phyloP scores from a whole-genome alignment of 2,113 vertebrate species.

The Pelmatolapia mariae region DNA sequence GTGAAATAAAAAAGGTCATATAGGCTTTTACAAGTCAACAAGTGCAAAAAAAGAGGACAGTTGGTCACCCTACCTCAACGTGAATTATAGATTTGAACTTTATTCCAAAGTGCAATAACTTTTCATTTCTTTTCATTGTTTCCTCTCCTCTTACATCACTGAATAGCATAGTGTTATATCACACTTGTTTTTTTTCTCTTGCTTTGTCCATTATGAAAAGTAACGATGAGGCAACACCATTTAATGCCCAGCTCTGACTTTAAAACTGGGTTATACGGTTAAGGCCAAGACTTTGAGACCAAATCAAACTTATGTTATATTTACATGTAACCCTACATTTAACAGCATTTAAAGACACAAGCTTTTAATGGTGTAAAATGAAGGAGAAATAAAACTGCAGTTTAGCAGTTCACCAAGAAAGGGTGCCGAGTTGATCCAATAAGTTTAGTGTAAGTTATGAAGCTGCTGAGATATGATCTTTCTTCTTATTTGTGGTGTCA shows the following conservation, averaged over 20 bases:
- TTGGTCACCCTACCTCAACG: not conserved
- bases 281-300: not conserved
- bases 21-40: not conserved
- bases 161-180: not conserved
- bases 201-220: not conserved
- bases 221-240: not conserved
- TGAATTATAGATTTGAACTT: not conserved
- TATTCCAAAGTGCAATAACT: not conserved
- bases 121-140: not conserved
- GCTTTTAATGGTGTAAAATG: not conserved
- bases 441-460: not conserved
- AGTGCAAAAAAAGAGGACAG: not conserved
- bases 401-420: not conserved
- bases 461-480: not conserved
- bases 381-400: not conserved
- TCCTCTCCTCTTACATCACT: not conserved
- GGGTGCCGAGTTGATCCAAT: not conserved
- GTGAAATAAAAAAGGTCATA: not conserved
- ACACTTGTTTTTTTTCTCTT: not conserved
- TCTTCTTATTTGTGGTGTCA: not conserved
- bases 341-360: not conserved
- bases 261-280: not conserved
- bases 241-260: not conserved
- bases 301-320: not conserved
- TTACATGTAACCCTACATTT: not conserved